Percentiles rank a stretch among this genome's conserved stretches.
Conservation (phyloP, 1,140 invertebrate species). For the Adoxophyes honmai region DNA sequence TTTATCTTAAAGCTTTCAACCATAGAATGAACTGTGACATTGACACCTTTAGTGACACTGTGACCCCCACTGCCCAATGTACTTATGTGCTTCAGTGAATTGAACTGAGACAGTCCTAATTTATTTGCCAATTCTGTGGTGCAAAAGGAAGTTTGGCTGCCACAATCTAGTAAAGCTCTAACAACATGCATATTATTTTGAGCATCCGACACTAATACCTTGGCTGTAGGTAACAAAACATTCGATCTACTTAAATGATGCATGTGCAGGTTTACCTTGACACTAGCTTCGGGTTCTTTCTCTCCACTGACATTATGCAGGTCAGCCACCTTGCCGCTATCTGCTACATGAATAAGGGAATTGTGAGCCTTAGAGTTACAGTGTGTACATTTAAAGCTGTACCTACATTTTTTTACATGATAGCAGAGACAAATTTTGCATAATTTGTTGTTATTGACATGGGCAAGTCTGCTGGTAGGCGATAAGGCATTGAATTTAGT, state of each 20-base stretch:
- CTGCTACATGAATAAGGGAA: background rate
- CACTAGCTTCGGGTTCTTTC: too few species aligned
- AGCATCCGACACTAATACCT: background rate
- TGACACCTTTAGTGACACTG: background rate
- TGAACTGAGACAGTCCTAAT: background rate
- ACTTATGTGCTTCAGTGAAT: background rate
- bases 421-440: conserved; percentile 16
- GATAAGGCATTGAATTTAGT: background rate
- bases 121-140: background rate
- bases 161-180: conserved; percentile 2
- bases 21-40: background rate
- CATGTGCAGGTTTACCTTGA: too few species aligned
- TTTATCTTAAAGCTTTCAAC: background rate
- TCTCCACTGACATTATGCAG: too few species aligned
- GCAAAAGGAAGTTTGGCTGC: conserved; percentile 1
- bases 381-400: conserved; percentile 1
- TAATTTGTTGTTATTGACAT: conserved; percentile 4
- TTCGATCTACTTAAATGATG: too few species aligned
- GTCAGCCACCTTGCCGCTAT: too few species aligned
- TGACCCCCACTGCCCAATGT: background rate
- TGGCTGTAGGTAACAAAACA: conserved; percentile 1
- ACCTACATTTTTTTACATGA: conserved; percentile 15
- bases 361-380: conserved; percentile 8
- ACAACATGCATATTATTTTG: conserved; percentile 2
- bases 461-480: background rate